A percentile compares a stretch with the other conserved stretches of the same genome.
Conservation (phyloP, 2,113 vertebrate genomes). For the Elachura formosa region DNA sequence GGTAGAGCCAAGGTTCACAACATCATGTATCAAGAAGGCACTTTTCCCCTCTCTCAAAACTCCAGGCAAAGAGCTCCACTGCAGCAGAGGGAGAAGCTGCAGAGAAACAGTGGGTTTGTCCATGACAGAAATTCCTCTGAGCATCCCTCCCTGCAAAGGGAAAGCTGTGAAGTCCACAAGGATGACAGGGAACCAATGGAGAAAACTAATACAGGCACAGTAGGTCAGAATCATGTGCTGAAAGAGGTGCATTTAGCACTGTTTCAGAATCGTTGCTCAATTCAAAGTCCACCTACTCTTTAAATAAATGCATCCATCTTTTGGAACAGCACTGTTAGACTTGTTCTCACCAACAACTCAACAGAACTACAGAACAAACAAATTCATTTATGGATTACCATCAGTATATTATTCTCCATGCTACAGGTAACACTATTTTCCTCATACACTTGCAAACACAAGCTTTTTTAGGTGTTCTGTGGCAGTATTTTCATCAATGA, state of each 20-base stretch:
- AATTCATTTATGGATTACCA: not conserved
- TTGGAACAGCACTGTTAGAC: not conserved
- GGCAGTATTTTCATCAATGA: not conserved
- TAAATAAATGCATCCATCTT: not conserved
- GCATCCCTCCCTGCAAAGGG: not conserved
- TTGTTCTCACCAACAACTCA: not conserved
- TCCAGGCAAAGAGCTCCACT: not conserved
- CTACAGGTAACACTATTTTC: rapidly evolving
- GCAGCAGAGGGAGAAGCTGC: not conserved
- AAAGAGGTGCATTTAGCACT: not conserved
- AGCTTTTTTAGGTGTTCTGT: not conserved
- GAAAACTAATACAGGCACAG: not conserved
- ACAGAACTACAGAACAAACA: not conserved
- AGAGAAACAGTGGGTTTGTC: not conserved
- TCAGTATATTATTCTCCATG: not conserved
- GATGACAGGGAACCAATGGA: not conserved
- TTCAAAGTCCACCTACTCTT: not conserved
- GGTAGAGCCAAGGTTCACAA: not conserved
- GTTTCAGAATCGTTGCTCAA: not conserved
- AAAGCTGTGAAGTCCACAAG: not conserved
- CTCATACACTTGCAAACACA: not conserved
- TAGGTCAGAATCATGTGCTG: not conserved
- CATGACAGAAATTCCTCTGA: not conserved
- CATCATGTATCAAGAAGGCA: rapidly evolving
- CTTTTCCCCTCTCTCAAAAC: not conserved